A percentile compares a stretch with the other conserved stretches of the same genome.
phyloP scores from a whole-genome alignment of 2,113 vertebrate species.

The Caranx ignobilis region DNA sequence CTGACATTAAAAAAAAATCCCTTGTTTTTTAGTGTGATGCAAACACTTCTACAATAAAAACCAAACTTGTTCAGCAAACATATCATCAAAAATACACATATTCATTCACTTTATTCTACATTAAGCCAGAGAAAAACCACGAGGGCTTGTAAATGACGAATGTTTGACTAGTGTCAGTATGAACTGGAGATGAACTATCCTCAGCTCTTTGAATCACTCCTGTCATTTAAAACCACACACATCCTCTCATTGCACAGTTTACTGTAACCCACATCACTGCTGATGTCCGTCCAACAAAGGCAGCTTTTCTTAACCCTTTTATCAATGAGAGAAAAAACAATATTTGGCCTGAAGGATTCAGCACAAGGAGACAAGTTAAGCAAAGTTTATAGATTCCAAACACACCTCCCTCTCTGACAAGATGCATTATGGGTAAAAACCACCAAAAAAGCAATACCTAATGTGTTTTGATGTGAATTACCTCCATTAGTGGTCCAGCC shows the following conservation, averaged over 20 bases:
- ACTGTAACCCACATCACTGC: constrained; percentile 37
- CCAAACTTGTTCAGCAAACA: not conserved
- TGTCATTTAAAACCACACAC: constrained; percentile 44
- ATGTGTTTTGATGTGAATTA: not conserved
- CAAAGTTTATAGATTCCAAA: not conserved
- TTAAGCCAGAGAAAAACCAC: constrained; percentile 39
- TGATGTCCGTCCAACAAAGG: constrained; percentile 40
- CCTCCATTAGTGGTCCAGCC: constrained; percentile 20
- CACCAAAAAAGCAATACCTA: not conserved
- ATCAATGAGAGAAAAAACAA: constrained; percentile 36
- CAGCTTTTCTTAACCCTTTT: constrained; percentile 7
- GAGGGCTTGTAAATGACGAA: constrained; percentile 40
- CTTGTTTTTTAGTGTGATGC: not conserved
- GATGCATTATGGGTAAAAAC: not conserved
- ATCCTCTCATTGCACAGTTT: constrained; percentile 29
- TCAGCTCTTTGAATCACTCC: constrained; percentile 20
- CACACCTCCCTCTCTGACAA: not conserved
- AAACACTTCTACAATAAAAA: not conserved
- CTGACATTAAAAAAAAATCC: not conserved
- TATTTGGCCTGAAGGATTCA: constrained; percentile 21
- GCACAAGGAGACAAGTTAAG: not conserved
- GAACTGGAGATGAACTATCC: constrained; percentile 11
- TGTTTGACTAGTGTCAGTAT: constrained; percentile 45
- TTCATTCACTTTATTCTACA: constrained; percentile 7
- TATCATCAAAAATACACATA: constrained; percentile 7